Evolutionary conservation across 2,888 invertebrate species (phyloP).

Genomic region (Eilema caniola): DNA sequence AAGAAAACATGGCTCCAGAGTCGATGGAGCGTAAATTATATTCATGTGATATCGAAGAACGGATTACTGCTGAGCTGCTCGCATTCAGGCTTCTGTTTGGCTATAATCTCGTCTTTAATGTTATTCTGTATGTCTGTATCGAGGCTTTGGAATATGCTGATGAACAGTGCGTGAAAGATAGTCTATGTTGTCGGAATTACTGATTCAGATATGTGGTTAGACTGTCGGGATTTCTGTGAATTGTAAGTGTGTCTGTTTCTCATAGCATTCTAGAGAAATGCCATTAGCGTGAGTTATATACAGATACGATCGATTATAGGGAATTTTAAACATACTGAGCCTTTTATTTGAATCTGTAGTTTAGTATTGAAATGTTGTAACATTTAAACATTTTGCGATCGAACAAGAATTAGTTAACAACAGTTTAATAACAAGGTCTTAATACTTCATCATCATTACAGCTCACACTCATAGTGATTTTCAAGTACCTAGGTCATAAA

Average conservation of each 20-base stretch:
- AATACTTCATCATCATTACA: too few relatives aligned
- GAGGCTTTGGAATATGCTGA: conserved; percentile 26
- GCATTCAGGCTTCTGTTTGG: conserved; percentile 49
- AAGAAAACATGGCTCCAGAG: conserved; percentile 61
- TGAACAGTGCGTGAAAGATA: conserved; percentile 18
- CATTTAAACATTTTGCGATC: too few relatives aligned
- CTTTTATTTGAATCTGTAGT: too few relatives aligned
- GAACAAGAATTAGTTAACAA: too few relatives aligned
- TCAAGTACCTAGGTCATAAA: too few relatives aligned
- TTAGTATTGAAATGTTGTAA: background rate
- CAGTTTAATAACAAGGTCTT: too few relatives aligned
- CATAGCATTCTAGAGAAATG: background rate
- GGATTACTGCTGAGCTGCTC: conserved; percentile 50
- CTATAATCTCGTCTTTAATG: conserved; percentile 46
- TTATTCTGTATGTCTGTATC: conserved; percentile 28
- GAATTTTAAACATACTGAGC: background rate
- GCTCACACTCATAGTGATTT: too few relatives aligned
- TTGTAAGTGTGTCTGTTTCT: background rate
- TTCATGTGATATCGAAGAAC: conserved; percentile 59
- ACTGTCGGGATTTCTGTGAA: background rate
- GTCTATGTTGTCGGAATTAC: conserved; percentile 1
- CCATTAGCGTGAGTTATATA: background rate
- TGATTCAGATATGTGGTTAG: background rate
- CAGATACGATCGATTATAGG: background rate
- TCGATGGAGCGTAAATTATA: conserved; percentile 63